Evolutionary conservation across 2,113 vertebrate species (phyloP).

Genomic region (Dasyprocta punctata): DNA sequence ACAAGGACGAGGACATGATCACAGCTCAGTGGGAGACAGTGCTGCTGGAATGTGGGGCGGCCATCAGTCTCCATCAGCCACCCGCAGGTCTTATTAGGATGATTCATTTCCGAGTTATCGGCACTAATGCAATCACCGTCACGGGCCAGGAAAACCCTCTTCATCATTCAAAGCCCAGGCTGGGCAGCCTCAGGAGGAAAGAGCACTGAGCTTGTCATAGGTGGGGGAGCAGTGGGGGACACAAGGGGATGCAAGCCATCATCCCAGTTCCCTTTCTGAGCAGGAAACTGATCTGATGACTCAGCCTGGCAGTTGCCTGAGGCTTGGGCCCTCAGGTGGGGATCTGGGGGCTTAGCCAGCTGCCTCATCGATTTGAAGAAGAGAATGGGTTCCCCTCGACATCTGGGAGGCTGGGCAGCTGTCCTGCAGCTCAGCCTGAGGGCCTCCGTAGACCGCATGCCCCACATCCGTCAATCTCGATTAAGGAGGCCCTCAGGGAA

Average conservation of each 20-base stretch:
- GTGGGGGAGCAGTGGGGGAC: background rate
- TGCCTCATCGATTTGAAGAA: background rate
- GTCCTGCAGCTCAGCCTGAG: background rate
- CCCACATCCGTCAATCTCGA: constrained; percentile 70
- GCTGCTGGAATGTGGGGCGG: background rate
- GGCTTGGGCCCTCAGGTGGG: background rate
- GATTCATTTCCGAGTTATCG: constrained; percentile 64
- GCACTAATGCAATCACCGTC: constrained; percentile 45
- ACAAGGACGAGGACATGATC: background rate
- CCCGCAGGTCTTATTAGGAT: constrained; percentile 49
- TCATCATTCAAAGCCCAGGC: constrained; percentile 34
- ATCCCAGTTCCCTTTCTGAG: background rate
- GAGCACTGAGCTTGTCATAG: background rate
- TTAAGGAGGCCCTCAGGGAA: constrained; percentile 55
- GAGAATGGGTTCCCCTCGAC: constrained; percentile 42
- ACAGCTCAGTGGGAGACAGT: background rate
- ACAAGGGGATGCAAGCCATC: background rate
- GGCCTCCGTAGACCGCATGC: background rate
- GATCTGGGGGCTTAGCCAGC: constrained; percentile 25
- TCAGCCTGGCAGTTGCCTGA: background rate
- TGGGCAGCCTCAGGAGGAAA: background rate
- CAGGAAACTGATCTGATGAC: background rate
- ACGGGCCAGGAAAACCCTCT: background rate
- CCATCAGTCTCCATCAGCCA: background rate
- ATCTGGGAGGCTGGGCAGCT: constrained; percentile 73